Percentiles rank a stretch among this genome's conserved stretches.
Evolutionary conservation across 2,888 invertebrate species (phyloP).

Genomic region (Drosophila sordidapex): DNA sequence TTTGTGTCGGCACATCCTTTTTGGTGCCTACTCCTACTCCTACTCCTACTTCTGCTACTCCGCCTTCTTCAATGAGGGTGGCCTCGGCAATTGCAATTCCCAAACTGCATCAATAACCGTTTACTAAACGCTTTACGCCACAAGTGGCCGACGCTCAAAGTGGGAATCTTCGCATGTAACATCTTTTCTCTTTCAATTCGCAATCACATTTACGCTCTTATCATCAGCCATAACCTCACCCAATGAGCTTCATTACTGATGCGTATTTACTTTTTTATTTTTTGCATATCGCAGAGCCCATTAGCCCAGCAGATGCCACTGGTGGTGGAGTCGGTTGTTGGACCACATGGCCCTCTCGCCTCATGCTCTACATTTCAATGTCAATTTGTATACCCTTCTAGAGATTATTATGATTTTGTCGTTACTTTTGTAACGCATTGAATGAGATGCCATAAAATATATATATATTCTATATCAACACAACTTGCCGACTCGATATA

Average conservation of each 20-base stretch:
- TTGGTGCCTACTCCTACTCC: constrained; percentile 22
- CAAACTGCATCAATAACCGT: constrained; percentile 61
- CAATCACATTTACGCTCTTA: constrained; percentile 33
- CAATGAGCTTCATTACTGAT: constrained; percentile 32
- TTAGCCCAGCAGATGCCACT: constrained; percentile 53
- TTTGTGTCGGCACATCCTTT: constrained; percentile 75
- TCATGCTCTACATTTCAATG: constrained; percentile 66
- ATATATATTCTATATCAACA: neutral
- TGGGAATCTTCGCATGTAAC: constrained; percentile 5
- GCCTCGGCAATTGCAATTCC: constrained; percentile 40
- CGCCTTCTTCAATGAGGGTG: constrained; percentile 61
- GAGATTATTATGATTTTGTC: neutral
- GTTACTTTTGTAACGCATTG: neutral
- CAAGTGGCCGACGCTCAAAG: constrained; percentile 59
- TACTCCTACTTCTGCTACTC: neutral
- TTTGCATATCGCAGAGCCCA: constrained; percentile 62
- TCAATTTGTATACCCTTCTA: constrained; percentile 52
- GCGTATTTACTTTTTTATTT: constrained; percentile 1
- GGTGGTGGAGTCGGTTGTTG: neutral
- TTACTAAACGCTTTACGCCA: constrained; percentile 71
- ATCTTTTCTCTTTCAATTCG: constrained; percentile 15
- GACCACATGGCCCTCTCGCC: constrained; percentile 59
- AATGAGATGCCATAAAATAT: neutral
- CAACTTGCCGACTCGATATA: neutral
- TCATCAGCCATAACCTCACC: constrained; percentile 61